A percentile compares a stretch with the other conserved stretches of the same genome.
These are phyloP conservation scores for Synergus umbraculus DNA, from an alignment of 2,888 invertebrate species.

Conservation along the genomic window DNA sequence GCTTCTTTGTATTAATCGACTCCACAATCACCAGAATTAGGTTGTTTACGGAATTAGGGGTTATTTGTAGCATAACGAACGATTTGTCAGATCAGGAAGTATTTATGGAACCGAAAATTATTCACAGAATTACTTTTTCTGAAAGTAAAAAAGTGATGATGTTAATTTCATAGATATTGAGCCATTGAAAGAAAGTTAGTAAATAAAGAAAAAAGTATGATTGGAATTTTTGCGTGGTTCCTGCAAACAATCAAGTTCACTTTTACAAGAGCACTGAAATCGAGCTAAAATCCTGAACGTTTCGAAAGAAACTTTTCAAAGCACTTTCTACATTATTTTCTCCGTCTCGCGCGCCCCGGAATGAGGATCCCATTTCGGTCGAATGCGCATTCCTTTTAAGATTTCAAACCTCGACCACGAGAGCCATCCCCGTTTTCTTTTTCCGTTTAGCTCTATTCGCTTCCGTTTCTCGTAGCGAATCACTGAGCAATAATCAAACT, in stretches of 20 bases:
- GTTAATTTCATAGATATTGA: background rate
- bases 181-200: background rate
- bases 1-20: background rate
- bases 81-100: background rate
- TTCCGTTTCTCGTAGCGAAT: constrained; percentile 60
- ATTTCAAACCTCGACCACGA: constrained; percentile 65
- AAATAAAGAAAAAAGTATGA: background rate
- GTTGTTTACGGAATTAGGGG: background rate
- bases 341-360: constrained; percentile 48
- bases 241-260: background rate
- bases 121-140: background rate
- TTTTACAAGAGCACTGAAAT: background rate
- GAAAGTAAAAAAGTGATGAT: background rate
- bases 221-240: background rate
- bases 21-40: background rate
- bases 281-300: constrained; percentile 44
- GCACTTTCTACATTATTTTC: constrained; percentile 66
- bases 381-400: constrained; percentile 75
- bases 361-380: constrained; percentile 67
- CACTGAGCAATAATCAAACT: constrained; percentile 44
- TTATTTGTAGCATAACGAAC: background rate
- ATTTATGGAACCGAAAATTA: background rate
- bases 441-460: constrained; percentile 60
- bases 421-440: constrained; percentile 64
- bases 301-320: constrained; percentile 61